Evolutionary conservation across 2,888 invertebrate genomes (phyloP).

Genomic region (Cistogaster globosa): DNA sequence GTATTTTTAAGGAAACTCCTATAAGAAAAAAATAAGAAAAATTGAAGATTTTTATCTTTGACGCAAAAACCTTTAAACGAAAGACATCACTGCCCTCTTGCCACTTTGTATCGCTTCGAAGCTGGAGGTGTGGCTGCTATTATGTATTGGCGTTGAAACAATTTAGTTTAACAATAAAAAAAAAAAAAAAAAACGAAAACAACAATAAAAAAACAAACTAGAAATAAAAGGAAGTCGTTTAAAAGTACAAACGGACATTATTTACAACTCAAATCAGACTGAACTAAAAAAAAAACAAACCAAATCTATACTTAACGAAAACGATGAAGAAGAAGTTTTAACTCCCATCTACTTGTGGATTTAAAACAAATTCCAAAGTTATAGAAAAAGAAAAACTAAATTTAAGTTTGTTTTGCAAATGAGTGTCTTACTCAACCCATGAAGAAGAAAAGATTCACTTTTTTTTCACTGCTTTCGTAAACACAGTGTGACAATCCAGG

Average conservation of each 20-base stretch:
- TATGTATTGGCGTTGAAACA: slow-evolving; percentile 82
- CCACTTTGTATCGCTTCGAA: background rate
- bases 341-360: slow-evolving; percentile 61
- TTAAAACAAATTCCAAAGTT: slow-evolving; percentile 54
- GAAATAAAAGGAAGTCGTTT: slow-evolving; percentile 82
- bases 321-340: slow-evolving; percentile 54
- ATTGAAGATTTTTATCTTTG: slow-evolving; percentile 82
- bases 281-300: slow-evolving; percentile 10
- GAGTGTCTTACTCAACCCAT: slow-evolving; percentile 41
- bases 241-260: slow-evolving; percentile 83
- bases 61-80: slow-evolving; percentile 73
- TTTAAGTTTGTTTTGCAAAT: slow-evolving; percentile 59
- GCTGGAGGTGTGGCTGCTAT: slow-evolving; percentile 77
- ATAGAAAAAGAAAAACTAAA: slow-evolving; percentile 12
- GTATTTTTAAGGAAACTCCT: slow-evolving; percentile 65
- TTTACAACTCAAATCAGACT: slow-evolving; percentile 80
- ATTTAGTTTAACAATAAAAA: slow-evolving; percentile 76
- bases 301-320: slow-evolving; percentile 43
- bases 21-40: slow-evolving; percentile 68
- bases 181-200: slow-evolving; percentile 48
- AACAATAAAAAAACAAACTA: slow-evolving; percentile 70
- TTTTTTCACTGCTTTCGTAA: background rate
- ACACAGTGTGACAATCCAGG: slow-evolving; percentile 8
- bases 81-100: background rate
- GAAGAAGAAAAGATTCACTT: slow-evolving; percentile 23